Evolutionary conservation across 2,888 invertebrate species (phyloP), one percentile per base, ranked within the genome.

Genomic region (Unio pictorum): DNA sequence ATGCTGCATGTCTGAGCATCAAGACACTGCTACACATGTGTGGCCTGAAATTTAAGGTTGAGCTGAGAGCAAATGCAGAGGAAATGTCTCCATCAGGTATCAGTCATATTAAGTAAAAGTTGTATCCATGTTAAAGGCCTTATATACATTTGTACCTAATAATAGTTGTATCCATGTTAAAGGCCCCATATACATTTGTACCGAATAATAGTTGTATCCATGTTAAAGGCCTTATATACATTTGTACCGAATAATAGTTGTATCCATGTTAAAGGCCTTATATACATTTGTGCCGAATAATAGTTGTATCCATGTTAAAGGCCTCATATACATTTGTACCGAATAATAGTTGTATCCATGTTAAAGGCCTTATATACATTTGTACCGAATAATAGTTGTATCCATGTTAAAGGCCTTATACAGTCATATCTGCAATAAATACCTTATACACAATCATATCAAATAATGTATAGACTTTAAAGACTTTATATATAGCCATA

Each of bases 11-110:
- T 84, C 91, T 98, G 26, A 95, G 97, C 3, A 96, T 97, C 0
- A 96, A 97, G 89, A 95, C 97, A 0, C 98, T 95, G 88, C 91
- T 99, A 30, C 95, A 95, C 92, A 98, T 99, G 95, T 96, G 96
- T 87, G 93, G 94, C 68, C 92, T 99, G 0, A 93, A 94, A 0
- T 97, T 94, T 89, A 92, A 93, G 82, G 93, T 96, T 7, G 95
- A 95, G 79, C 94, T 94, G 83, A 92, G 95, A 76, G 93, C 94
- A 84, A 99, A 99, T 91, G 98, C 98, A 0, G 97, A 98, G 87
- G 95, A 95, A 87, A 98, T 99, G 96, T 98, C 98, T 0, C 98
- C 98, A 0, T 95, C 96, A 7, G 92, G 92, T 91, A 86, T 80
- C 73, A 23, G 30, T 57, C 30, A 28, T 55, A 28, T 23, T 1